Percentiles rank a stretch among this genome's conserved stretches.
These are phyloP conservation scores for Pseudoatta argentina DNA, from an alignment of 1,140 invertebrate genomes.

Conservation along the genomic window DNA sequence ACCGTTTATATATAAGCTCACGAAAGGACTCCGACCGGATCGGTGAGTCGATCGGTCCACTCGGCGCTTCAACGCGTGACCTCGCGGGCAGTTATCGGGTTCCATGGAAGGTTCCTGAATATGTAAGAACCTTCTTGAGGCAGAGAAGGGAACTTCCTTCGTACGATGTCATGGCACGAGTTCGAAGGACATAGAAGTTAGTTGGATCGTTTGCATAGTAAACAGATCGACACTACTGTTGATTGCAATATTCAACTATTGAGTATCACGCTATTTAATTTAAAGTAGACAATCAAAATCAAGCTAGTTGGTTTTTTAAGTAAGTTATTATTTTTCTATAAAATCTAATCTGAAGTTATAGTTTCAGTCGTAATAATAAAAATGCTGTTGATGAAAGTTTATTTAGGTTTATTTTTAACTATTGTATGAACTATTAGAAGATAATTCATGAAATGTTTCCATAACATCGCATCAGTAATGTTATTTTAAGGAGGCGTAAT, in stretches of 20 bases:
- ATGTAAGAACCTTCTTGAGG: constrained; percentile 60
- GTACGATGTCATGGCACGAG: constrained; percentile 74
- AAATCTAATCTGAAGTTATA: background rate
- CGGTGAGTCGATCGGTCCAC: constrained; percentile 53
- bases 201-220: constrained; percentile 69
- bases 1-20: constrained; percentile 50
- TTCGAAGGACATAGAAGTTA: constrained; percentile 63
- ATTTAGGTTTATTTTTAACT: too few relatives aligned
- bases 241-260: constrained; percentile 16
- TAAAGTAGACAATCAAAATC: background rate
- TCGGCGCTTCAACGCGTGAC: constrained; percentile 59
- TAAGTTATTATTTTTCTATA: background rate
- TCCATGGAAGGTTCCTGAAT: constrained; percentile 71
- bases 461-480: background rate
- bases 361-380: background rate
- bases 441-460: constrained; percentile 12
- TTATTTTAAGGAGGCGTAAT: constrained; percentile 9
- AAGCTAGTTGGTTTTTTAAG: background rate
- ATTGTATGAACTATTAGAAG: background rate
- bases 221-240: constrained; percentile 64
- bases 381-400: background rate
- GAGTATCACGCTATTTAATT: constrained; percentile 10
- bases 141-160: constrained; percentile 67
- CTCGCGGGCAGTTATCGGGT: constrained; percentile 65
- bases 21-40: constrained; percentile 52